Base-by-base conservation (phyloP, 1,140 invertebrate genomes). In the Mya arenaria region DNA sequence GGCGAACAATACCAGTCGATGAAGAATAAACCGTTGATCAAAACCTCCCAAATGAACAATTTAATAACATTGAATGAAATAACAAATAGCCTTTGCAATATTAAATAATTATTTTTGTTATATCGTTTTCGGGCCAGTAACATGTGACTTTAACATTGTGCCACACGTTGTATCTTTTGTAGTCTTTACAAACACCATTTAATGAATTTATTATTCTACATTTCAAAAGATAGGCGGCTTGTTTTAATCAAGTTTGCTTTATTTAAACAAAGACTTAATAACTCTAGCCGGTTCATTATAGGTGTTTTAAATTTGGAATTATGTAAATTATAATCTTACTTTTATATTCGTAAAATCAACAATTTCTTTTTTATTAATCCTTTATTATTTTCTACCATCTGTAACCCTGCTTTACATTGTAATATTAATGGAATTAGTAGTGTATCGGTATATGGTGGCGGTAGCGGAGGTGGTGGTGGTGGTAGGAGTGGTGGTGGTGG, bases 101-200 rank as follows among this genome's bases (percentile, higher is more conserved):
- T 52, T 52, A 52, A 52, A 52, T 52, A 52, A 52, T 52, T n/a
- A 52, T 52, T 52, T 52, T 52, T 52, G 48, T 52, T 52, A 52
- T 2, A 52, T 52, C 48, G 48, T 52, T 52, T 52, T 52, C 48
- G 48, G 48, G 48, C 48, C 48, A 52, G 25, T n/a, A n/a, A 1
- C 19, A 52, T 52, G 48, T 17, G 17, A 1, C 17, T 1, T n/a
- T 52, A n/a, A n/a, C 25, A 52, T 52, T 52, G 48, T 52, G 25
- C 48, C 25, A 1, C 48, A n/a, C 17, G 19, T 52, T 52, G 25
- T 52, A 52, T 17, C 48, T 23, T n/a, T n/a, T 52, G 19, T 17
- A n/a, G 25, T 17, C 25, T 52, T 3, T n/a, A 52, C 48, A 52
- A 52, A 52, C 48, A 52, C 48, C 48, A 52, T 52, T 52, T 52